Evolutionary conservation across 2,888 invertebrate species (phyloP), one percentile per base, ranked within the genome.

Genomic region (Frankliniella intonsa): DNA sequence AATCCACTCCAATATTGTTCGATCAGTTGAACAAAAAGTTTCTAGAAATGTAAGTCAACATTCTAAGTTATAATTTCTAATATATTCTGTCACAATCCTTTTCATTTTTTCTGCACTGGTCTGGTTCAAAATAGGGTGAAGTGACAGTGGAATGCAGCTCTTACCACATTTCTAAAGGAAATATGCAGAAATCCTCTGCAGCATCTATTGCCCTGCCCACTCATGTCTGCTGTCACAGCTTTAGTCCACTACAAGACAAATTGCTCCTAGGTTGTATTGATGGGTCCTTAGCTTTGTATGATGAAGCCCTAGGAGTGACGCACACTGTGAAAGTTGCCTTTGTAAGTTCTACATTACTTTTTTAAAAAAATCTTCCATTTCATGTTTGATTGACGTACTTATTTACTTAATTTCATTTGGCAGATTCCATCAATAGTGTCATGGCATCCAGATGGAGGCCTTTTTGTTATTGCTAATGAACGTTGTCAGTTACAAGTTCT

Each of bases 221-320:
- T 19, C 92, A 93, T 87, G 91, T 94, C 84, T 89, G 93, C 85
- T 92, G 92, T 86, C 88, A 92, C 88, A 88, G 90, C 86, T 91
- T 94, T 86, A 94, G 93, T 86, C 92, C 92, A 0, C 91, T 93
- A 86, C 94, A 94, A 87, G 92, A 93, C 85, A 92, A 93, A 85
- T 88, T 97, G 12, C 88, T 97, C 50, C 88, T 95, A 80, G 95
- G 95, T 12, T 96, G 96, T 86, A 94, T 95, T 81, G 96, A 97
- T 89, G 94, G 95, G 9, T 93, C 95, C 5, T 88, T 97, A 83
- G 94, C 94, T 76, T 88, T 97, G 49, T 91, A 95, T 85, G 95
- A 97, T 89, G 91, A 93, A 83, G 89, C 90, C 50, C 91, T 92
- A 84, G 94, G 95, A 80, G 90, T 94, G 0, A 95, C 94, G 9